These are phyloP conservation scores for Julus scandinavius DNA, from an alignment of 2,888 invertebrate species.

Conservation along the genomic window DNA sequence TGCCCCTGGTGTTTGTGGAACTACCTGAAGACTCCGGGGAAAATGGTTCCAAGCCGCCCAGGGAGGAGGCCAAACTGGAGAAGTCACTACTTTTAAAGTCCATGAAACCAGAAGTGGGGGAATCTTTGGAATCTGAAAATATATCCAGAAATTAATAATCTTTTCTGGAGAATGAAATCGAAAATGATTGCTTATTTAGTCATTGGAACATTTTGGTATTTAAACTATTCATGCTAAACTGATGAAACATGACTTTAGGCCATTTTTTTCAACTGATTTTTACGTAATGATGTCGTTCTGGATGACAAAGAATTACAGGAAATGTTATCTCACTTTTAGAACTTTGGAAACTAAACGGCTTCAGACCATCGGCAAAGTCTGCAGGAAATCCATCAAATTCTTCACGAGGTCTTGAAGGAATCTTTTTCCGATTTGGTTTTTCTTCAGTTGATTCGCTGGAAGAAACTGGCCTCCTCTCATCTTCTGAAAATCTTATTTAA, in stretches of 20 bases:
- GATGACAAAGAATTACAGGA: neutral
- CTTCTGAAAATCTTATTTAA: neutral
- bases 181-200: too few relatives aligned
- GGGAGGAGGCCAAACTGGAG: slow-evolving; percentile 43
- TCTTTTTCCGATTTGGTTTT: neutral
- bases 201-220: too few relatives aligned
- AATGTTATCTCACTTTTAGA: slow-evolving; percentile 30
- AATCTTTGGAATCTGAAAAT: neutral
- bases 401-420: neutral
- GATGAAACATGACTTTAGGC: too few relatives aligned
- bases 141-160: neutral
- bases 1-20: neutral
- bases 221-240: too few relatives aligned
- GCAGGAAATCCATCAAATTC: slow-evolving; percentile 54
- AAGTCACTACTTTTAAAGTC: slow-evolving; percentile 48
- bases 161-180: too few relatives aligned
- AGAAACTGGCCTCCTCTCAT: slow-evolving; percentile 1
- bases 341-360: slow-evolving; percentile 51
- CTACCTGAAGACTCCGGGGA: neutral
- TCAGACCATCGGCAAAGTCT: slow-evolving; percentile 49
- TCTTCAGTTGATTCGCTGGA: neutral
- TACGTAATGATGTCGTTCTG: too few relatives aligned
- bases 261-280: too few relatives aligned
- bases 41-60: slow-evolving; percentile 44
- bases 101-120: slow-evolving; percentile 33